Conservation (phyloP, 2,888 invertebrate species). For the Calliscelio sp. region DNA sequence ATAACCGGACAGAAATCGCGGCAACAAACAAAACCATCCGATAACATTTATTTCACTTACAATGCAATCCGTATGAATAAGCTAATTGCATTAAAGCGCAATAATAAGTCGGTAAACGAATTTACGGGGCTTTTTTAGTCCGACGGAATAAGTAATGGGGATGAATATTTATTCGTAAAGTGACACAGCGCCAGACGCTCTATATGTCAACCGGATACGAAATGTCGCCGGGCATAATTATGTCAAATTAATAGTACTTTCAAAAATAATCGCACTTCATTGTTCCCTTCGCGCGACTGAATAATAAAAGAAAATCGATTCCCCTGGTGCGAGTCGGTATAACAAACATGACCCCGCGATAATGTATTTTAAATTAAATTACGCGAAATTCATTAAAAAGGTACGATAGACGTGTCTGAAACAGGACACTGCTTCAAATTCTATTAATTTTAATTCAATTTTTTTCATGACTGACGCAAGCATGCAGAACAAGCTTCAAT, state of each 20-base stretch:
- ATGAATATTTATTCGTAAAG: slow-evolving; percentile 68
- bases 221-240: slow-evolving; percentile 61
- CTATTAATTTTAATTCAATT: slow-evolving; percentile 68
- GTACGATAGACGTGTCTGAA: slow-evolving; percentile 59
- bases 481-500: slow-evolving; percentile 63
- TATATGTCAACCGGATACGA: slow-evolving; percentile 57
- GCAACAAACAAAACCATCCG: slow-evolving; percentile 30
- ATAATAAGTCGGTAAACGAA: slow-evolving; percentile 56
- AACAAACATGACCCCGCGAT: slow-evolving; percentile 50
- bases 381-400: slow-evolving; percentile 67
- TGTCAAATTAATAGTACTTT: slow-evolving; percentile 64
- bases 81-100: slow-evolving; percentile 58
- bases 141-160: slow-evolving; percentile 47
- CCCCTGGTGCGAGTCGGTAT: slow-evolving; percentile 29
- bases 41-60: slow-evolving; percentile 55
- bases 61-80: slow-evolving; percentile 56
- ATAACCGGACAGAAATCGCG: slow-evolving; percentile 32
- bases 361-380: slow-evolving; percentile 66
- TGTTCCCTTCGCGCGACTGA: slow-evolving; percentile 25
- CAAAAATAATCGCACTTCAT: slow-evolving; percentile 49
- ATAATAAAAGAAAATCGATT: slow-evolving; percentile 65
- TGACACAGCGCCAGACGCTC: slow-evolving; percentile 45
- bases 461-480: slow-evolving; percentile 61
- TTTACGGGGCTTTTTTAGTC: slow-evolving; percentile 45
- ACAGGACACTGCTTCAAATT: slow-evolving; percentile 58